A percentile compares a stretch with the other conserved stretches of the same genome.
Conservation (phyloP, 2,888 invertebrate genomes). For the Trichogramma evanescens region DNA sequence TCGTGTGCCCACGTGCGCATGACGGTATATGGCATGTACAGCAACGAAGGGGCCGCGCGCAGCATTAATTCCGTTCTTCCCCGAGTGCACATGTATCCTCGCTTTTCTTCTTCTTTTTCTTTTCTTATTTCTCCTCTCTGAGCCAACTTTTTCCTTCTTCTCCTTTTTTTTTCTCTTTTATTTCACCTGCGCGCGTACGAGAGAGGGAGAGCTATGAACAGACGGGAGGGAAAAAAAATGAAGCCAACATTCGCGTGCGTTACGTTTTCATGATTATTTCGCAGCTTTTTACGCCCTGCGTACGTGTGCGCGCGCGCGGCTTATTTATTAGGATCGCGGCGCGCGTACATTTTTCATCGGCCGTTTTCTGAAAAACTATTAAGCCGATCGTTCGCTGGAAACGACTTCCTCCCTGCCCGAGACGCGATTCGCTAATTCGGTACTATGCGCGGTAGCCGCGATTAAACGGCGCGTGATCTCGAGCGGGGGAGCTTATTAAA, state of each 20-base stretch:
- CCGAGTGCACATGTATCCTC: neutral
- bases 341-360: too few species aligned
- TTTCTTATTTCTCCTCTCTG: neutral
- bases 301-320: too few species aligned
- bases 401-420: too few species aligned
- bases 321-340: too few species aligned
- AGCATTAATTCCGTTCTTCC: slow-evolving; percentile 16
- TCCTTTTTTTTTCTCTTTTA: neutral
- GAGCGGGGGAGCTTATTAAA: too few species aligned
- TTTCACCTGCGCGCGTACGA: neutral
- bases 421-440: too few species aligned
- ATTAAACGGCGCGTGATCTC: too few species aligned
- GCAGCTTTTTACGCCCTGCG: neutral
- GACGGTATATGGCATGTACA: slow-evolving; percentile 21
- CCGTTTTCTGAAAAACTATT: too few species aligned
- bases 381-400: too few species aligned
- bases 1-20: slow-evolving; percentile 29
- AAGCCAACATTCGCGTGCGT: too few species aligned
- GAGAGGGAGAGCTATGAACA: neutral
- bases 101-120: neutral
- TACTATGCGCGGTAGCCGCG: too few species aligned
- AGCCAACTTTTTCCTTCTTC: neutral
- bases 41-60: slow-evolving; percentile 21
- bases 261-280: neutral
- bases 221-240: neutral